These are phyloP conservation scores for Phania funesta DNA, from an alignment of 2,888 invertebrate genomes.

Conservation along the genomic window DNA sequence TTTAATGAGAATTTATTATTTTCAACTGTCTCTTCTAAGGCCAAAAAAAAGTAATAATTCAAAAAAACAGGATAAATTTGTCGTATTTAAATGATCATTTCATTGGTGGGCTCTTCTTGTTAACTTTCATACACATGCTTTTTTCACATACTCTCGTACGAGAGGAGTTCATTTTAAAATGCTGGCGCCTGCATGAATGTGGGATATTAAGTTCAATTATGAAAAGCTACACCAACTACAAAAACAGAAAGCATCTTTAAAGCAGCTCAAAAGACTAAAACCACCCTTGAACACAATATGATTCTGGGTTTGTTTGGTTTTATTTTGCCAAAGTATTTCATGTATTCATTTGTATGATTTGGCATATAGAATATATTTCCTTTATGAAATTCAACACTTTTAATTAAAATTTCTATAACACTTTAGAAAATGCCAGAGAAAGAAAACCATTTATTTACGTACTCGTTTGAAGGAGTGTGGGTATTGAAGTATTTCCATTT, in stretches of 20 bases:
- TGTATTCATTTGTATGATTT: constrained; percentile 30
- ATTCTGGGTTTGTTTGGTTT: constrained; percentile 8
- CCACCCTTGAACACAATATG: constrained; percentile 40
- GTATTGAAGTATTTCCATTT: constrained; percentile 18
- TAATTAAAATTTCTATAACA: constrained; percentile 67
- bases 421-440: constrained; percentile 42
- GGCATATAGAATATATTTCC: constrained; percentile 39
- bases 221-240: constrained; percentile 31
- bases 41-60: constrained; percentile 6
- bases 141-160: background rate
- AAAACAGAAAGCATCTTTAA: constrained; percentile 27
- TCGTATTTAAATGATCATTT: constrained; percentile 28
- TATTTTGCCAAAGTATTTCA: constrained; percentile 10
- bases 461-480: background rate
- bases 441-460: constrained; percentile 17
- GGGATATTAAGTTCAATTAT: constrained; percentile 53
- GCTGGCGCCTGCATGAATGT: constrained; percentile 60
- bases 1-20: constrained; percentile 57
- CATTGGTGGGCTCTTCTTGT: constrained; percentile 13
- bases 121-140: background rate
- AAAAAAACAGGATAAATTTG: constrained; percentile 31
- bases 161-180: constrained; percentile 39
- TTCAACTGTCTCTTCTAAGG: constrained; percentile 2
- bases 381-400: constrained; percentile 64
- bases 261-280: constrained; percentile 43